These are phyloP conservation scores for Anastrepha obliqua DNA, from an alignment of 1,140 invertebrate species.

Conservation along the genomic window DNA sequence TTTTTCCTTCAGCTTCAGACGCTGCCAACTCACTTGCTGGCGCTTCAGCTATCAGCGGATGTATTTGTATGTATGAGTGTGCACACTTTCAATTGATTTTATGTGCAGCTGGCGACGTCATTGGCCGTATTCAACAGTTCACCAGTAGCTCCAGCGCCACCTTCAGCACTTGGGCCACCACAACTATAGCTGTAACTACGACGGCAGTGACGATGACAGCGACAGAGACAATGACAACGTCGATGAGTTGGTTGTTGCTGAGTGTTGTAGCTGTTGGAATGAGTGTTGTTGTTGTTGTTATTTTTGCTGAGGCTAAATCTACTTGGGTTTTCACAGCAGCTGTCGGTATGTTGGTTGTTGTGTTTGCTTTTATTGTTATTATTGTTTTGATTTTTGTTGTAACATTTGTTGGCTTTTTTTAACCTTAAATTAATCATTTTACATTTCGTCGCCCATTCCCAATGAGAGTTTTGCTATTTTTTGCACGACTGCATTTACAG, in stretches of 20 bases:
- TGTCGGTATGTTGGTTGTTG: background rate
- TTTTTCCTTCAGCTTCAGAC: background rate
- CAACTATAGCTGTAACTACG: background rate
- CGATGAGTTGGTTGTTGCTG: background rate
- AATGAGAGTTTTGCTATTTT: conserved; percentile 17
- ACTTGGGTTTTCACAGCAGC: background rate
- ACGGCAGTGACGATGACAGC: conserved; percentile 17
- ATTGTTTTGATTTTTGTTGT: background rate
- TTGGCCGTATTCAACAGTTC: conserved; percentile 48
- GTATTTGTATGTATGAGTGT: background rate
- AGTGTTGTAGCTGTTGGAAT: background rate
- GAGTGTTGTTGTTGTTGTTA: background rate
- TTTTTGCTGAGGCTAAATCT: background rate
- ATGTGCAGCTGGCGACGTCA: conserved; percentile 41
- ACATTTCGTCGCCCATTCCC: conserved; percentile 25
- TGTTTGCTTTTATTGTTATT: background rate
- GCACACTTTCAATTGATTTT: conserved; percentile 30
- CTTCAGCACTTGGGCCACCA: background rate
- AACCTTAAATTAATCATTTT: conserved; percentile 49
- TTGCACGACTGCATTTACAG: background rate
- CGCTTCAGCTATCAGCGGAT: background rate
- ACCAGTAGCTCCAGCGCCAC: background rate
- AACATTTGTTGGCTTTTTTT: conserved; percentile 40
- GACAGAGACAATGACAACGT: conserved; percentile 1
- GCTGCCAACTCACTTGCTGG: background rate